phyloP scores from a whole-genome alignment of 64 coral and sea anemone genomes.

The Actinia equina region DNA sequence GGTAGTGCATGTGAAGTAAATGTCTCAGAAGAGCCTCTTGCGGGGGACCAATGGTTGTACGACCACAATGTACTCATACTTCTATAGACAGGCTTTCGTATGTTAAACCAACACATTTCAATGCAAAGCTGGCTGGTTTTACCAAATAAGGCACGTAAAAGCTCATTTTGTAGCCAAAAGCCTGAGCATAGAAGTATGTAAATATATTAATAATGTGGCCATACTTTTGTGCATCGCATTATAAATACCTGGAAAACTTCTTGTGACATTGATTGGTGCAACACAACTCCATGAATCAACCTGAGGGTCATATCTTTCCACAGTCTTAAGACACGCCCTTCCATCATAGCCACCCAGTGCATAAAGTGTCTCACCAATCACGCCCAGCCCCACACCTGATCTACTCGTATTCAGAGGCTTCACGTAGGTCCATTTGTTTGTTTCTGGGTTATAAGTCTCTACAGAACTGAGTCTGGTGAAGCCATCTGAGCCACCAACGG shows the following conservation, averaged over 20 bases:
- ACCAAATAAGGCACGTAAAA: too few species aligned
- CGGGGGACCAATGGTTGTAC: too few species aligned
- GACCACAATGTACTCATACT: too few species aligned
- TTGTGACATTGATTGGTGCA: slow-evolving; percentile 91
- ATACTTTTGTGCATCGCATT: too few species aligned
- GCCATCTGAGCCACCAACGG: slow-evolving; percentile 94
- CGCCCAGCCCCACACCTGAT: slow-evolving; percentile 94
- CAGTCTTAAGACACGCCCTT: slow-evolving; percentile 91
- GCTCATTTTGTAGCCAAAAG: too few species aligned
- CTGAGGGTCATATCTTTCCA: slow-evolving; percentile 95
- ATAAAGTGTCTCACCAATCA: slow-evolving; percentile 92
- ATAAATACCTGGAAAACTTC: slow-evolving; percentile 89
- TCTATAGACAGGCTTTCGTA: too few species aligned
- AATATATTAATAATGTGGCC: too few species aligned
- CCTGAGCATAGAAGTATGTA: too few species aligned
- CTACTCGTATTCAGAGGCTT: slow-evolving; percentile 96
- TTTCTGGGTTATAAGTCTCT: slow-evolving; percentile 71
- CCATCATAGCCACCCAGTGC: slow-evolving; percentile 98
- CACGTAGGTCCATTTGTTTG: slow-evolving; percentile 87
- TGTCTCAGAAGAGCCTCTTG: too few species aligned
- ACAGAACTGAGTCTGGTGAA: slow-evolving; percentile 91
- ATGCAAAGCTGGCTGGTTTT: too few species aligned
- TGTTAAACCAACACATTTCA: too few species aligned
- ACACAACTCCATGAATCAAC: slow-evolving; percentile 95
- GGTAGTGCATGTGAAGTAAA: too few species aligned